These are phyloP conservation scores for Coracias cyanogaster DNA, from an alignment of 2,797 vertebrate species.

Conservation along the genomic window DNA sequence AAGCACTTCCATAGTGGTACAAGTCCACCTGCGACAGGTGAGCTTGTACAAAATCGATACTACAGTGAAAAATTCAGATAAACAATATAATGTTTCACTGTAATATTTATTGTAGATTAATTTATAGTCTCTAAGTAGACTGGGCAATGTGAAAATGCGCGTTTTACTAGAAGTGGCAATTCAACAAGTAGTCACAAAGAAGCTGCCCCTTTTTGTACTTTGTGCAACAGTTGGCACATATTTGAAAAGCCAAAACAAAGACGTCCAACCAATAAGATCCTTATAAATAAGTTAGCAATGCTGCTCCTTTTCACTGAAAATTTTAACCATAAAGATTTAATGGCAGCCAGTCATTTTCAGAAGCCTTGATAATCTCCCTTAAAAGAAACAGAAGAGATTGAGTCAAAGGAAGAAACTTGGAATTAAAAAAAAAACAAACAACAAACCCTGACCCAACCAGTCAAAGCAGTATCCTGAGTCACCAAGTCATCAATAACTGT, in stretches of 20 bases:
- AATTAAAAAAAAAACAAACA: not conserved
- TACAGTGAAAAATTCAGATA: not conserved
- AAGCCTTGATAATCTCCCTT: not conserved
- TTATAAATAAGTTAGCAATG: not conserved
- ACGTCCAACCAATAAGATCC: not conserved
- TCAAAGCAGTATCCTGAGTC: not conserved
- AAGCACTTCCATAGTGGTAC: not conserved
- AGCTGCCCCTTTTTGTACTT: not conserved
- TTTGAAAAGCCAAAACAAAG: not conserved
- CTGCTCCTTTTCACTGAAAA: not conserved
- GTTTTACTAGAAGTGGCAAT: not conserved
- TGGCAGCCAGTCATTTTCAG: not conserved
- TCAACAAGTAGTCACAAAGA: not conserved
- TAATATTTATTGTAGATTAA: not conserved
- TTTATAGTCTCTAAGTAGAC: not conserved
- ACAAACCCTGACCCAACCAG: not conserved
- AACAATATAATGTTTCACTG: not conserved
- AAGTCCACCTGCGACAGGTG: not conserved
- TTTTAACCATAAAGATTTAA: not conserved
- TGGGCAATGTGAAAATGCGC: not conserved
- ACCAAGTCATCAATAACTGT: not conserved
- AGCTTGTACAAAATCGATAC: not conserved
- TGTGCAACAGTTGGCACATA: not conserved
- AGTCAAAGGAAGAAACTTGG: not conserved
- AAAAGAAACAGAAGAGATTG: not conserved